These are phyloP conservation scores for Lepilemur ruficaudatus DNA, from an alignment of 2,797 vertebrate genomes.

Conservation along the genomic window DNA sequence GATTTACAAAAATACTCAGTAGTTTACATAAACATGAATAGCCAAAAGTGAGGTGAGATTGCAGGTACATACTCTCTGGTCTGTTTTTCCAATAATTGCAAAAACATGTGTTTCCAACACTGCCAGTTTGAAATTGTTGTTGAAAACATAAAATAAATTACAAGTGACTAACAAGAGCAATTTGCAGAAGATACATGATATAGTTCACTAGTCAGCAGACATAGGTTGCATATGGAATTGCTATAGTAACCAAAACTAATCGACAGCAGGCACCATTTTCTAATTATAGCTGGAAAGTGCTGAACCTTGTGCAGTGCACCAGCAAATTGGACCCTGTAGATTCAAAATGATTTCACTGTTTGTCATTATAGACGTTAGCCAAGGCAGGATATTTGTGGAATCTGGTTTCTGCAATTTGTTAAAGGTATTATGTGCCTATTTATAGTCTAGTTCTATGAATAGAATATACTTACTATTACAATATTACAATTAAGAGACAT, in stretches of 20 bases:
- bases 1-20: conserved; percentile 41
- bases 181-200: conserved; percentile 74
- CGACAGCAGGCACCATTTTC: conserved; percentile 73
- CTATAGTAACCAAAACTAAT: conserved; percentile 80
- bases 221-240: conserved; percentile 80
- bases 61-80: neutral
- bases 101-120: conserved; percentile 66
- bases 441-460: conserved; percentile 64
- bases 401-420: conserved; percentile 78
- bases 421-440: conserved; percentile 73
- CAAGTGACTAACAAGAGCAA: conserved; percentile 74
- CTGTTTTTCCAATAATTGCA: conserved; percentile 56
- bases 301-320: conserved; percentile 67
- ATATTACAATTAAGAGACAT: neutral
- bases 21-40: neutral
- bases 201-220: conserved; percentile 72
- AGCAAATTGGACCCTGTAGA: conserved; percentile 87
- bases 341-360: conserved; percentile 75
- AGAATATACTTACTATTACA: conserved; percentile 51
- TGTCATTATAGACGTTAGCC: conserved; percentile 77
- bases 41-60: neutral
- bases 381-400: conserved; percentile 78
- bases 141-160: conserved; percentile 78
- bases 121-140: conserved; percentile 57
- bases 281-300: conserved; percentile 82